Evolutionary conservation across 2,797 vertebrate species (phyloP), one percentile per base, ranked within the genome.

Genomic region (Furcifer pardalis): DNA sequence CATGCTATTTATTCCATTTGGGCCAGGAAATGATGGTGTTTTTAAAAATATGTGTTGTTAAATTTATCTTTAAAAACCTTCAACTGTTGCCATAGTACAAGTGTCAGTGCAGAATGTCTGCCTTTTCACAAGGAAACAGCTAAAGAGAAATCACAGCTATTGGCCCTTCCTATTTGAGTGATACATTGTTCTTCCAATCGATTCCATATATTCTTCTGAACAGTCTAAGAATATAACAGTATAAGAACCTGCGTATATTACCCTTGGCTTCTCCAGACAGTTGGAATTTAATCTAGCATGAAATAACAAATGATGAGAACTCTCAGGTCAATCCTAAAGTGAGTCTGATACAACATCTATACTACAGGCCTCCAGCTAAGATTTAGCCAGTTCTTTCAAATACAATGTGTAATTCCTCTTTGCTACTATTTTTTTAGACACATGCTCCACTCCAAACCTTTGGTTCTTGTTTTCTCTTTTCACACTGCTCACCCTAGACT

Each of bases 281-380:
- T 40, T 23, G 30, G 30, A 68, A 10, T 84, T 86, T 88, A 83
- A 89, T 84, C 66, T 85, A 87, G 88, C 80, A 44, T 83, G 83
- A 88, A 91, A 89, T 79, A 83, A 21, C 74, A 90, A 90, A 89
- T 86, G 63, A 90, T 85, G 69, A 73, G 65, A 79, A 76, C 88
- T 8, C 82, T 88, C 52, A 72, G 72, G 77, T 91, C 79, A 87
- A 27, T 90, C 76, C 86, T 79, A 89, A 87, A 85, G 68, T 37
- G 13, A 91, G 77, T 75, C 52, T 19, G 79, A 79, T 79, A 49
- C 87, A 80, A 85, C 84, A 86, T 85, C 90, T 89, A 79, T 83
- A 84, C 90, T 90, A 86, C 19, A 68, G 62, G 37, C 73, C 73
- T 59, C 7, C 27, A 32, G 82, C 63, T 37, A 76, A 42, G 35